Evolutionary conservation across 2,797 vertebrate species (phyloP), one percentile per base, ranked within the genome.

Genomic region (Aeoliscus strigatus): DNA sequence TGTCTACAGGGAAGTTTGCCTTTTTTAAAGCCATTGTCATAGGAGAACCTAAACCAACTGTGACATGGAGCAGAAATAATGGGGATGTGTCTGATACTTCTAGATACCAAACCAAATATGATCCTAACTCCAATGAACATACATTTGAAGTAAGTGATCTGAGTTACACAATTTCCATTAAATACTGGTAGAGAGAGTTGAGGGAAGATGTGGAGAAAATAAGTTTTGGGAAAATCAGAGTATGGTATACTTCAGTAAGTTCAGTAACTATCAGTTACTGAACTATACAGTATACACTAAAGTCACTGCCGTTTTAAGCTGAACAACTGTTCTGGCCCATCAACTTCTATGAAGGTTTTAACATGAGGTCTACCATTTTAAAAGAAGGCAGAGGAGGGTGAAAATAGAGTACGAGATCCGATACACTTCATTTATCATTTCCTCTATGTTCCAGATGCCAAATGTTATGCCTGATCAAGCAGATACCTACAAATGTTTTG

Each of bases 401-500:
- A n/a, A n/a, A n/a, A n/a, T n/a, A n/a, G n/a, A n/a, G n/a, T n/a
- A n/a, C n/a, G n/a, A n/a, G n/a, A 1, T 35, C 12, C 3, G 10
- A 26, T 47, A 6, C 5, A 8, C 6, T 8, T 14, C 9, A 46
- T 48, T 29, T 13, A 15, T 2, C 7, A 9, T 55, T 6, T 39
- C 16, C 45, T 44, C 1, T 64, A 39, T 60, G 66, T 64, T 70
- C 17, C 67, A 95, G 92, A 86, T 96, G 83, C 85, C 75, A 16
- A 86, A 85, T 45, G 75, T 92, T 46, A 85, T 42, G 1, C 12
- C 73, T 0, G 78, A 83, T 7, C 91, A 94, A 80, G 86, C 87
- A 0, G 92, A 91, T 29, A 66, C 87, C 35, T 94, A 93, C 51
- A 90, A 85, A 66, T 94, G 91, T 65, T 68, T 44, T n/a, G 92